phyloP scores from a whole-genome alignment of 2,888 invertebrate species.

The Chrysolina oricalcia region DNA sequence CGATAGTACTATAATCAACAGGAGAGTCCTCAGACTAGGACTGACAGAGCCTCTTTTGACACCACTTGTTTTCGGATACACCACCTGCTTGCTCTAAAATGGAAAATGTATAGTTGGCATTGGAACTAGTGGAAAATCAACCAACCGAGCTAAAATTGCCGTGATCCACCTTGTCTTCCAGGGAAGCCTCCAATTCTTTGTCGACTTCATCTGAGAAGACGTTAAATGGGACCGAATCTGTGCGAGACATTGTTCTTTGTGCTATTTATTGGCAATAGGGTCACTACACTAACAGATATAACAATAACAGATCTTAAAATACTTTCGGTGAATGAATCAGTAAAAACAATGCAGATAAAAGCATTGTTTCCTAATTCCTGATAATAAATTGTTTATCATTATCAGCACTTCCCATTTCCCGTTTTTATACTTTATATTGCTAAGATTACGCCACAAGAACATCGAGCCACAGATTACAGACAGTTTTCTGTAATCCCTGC shows the following conservation, averaged over 20 bases:
- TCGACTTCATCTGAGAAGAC: slow-evolving; percentile 9
- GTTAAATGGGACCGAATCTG: slow-evolving; percentile 11
- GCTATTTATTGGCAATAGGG: background rate
- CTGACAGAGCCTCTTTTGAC: slow-evolving; percentile 8
- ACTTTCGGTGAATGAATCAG: background rate
- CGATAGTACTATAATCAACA: slow-evolving; percentile 67
- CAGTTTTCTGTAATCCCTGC: too few species aligned
- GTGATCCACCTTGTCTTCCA: background rate
- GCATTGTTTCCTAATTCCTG: background rate
- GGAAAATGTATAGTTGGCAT: background rate
- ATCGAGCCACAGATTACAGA: too few species aligned
- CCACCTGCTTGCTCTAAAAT: slow-evolving; percentile 14
- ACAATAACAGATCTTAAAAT: background rate
- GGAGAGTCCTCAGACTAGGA: slow-evolving; percentile 27
- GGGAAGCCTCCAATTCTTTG: slow-evolving; percentile 1
- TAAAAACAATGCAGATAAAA: background rate
- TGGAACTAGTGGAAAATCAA: background rate
- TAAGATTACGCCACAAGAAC: background rate
- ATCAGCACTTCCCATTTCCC: too few species aligned
- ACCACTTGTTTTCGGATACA: background rate
- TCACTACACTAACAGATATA: background rate
- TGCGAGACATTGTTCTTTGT: slow-evolving; percentile 13
- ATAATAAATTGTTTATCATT: slow-evolving; percentile 4
- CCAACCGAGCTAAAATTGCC: background rate
- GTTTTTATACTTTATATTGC: too few species aligned